A percentile compares a stretch with the other conserved stretches of the same genome.
Evolutionary conservation across 1,140 invertebrate genomes (phyloP).

Genomic region (Chironomus tepperi): DNA sequence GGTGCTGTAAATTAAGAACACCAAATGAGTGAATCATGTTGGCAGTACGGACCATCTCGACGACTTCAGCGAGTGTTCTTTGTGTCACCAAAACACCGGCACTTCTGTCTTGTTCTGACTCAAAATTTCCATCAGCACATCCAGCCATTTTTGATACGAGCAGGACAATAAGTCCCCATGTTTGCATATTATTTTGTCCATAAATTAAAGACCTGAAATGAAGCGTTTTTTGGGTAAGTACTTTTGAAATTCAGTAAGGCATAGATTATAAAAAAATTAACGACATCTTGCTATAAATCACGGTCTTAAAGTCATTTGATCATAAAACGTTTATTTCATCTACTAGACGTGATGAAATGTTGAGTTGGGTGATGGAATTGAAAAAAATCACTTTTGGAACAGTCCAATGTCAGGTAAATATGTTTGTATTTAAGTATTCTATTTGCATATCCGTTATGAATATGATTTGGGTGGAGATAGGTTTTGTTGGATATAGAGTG

Average conservation of each 20-base stretch:
- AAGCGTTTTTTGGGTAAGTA: not conserved
- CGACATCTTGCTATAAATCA: constrained; percentile 24
- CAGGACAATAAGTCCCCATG: constrained; percentile 86
- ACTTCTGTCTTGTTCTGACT: constrained; percentile 74
- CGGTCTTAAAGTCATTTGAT: not conserved
- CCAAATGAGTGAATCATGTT: constrained; percentile 84
- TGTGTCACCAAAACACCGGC: constrained; percentile 75
- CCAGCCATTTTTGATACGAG: constrained; percentile 86
- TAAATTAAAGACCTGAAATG: constrained; percentile 35
- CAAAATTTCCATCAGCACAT: constrained; percentile 63
- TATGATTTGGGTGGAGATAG: too few species aligned
- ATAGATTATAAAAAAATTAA: constrained; percentile 51
- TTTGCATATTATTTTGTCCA: constrained; percentile 87
- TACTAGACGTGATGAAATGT: too few species aligned
- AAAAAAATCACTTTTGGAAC: not conserved
- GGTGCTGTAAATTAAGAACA: constrained; percentile 69
- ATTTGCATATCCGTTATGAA: not conserved
- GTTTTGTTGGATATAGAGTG: too few species aligned
- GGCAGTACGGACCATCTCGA: constrained; percentile 96
- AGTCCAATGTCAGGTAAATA: not conserved
- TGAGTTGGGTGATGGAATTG: not conserved
- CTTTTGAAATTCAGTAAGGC: not conserved
- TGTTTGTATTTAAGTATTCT: not conserved
- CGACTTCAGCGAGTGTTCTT: constrained; percentile 83
- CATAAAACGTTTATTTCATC: not conserved